These are phyloP conservation scores for Resseliella maxima DNA, from an alignment of 2,888 invertebrate species.

Conservation along the genomic window DNA sequence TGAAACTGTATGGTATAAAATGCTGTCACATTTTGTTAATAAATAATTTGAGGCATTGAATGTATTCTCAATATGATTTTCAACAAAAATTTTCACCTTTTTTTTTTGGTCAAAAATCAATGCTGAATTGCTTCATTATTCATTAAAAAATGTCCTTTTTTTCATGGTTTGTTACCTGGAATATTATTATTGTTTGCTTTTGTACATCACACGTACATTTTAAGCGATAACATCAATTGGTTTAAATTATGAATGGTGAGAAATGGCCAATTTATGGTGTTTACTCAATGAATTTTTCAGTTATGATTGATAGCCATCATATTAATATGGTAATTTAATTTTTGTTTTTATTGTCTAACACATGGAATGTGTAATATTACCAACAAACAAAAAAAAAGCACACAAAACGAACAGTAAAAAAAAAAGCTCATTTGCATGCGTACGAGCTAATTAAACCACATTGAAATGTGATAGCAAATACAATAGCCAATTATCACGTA, in stretches of 20 bases:
- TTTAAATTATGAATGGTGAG: neutral
- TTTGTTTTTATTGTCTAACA: no score
- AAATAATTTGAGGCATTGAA: no score
- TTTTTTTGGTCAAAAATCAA: no score
- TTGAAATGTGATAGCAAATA: neutral
- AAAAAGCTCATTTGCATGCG: neutral
- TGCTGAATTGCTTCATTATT: no score
- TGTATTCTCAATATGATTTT: no score
- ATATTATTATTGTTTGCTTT: neutral
- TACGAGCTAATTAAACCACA: constrained; percentile 21
- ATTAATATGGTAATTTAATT: constrained; percentile 11
- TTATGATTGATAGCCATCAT: constrained; percentile 20
- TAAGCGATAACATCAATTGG: neutral
- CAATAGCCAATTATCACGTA: neutral
- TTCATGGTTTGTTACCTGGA: neutral
- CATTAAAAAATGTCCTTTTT: no score
- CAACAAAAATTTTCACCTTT: no score
- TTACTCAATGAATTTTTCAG: neutral
- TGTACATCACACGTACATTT: neutral
- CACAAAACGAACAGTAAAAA: neutral
- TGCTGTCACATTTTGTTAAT: no score
- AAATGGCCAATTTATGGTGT: neutral
- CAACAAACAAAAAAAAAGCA: neutral
- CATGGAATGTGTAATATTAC: no score
- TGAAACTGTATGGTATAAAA: no score